A percentile compares a stretch with the other conserved stretches of the same genome.
Conservation (phyloP, 2,888 invertebrate species). For the Orthosia incerta region DNA sequence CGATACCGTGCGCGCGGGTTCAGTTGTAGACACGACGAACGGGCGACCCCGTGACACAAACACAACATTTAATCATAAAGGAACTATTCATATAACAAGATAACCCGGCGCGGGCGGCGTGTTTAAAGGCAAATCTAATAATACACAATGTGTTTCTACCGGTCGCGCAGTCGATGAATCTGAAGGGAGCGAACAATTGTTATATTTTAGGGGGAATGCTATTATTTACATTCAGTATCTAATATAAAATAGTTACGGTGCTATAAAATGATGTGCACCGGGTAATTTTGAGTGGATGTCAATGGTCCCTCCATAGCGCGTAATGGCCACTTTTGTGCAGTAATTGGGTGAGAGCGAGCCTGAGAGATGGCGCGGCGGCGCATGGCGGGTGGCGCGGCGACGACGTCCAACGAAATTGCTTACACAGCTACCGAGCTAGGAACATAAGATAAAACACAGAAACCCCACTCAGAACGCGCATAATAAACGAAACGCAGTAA, state of each 20-base stretch:
- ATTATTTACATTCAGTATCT: background rate
- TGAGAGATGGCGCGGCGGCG: constrained; percentile 13
- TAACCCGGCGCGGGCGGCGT: background rate
- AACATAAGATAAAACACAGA: background rate
- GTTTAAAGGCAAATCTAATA: constrained; percentile 4
- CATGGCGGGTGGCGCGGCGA: constrained; percentile 5
- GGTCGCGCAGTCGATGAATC: background rate
- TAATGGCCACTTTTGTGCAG: constrained; percentile 38
- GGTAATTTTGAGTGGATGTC: constrained; percentile 29
- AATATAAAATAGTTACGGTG: background rate
- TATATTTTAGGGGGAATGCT: background rate
- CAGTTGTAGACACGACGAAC: background rate
- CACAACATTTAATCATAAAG: constrained; percentile 4
- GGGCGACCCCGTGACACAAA: constrained; percentile 6
- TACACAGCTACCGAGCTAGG: background rate
- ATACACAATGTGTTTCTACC: background rate
- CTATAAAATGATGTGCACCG: constrained; percentile 5
- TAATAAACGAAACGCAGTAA: background rate
- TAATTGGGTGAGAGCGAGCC: constrained; percentile 54
- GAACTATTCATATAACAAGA: constrained; percentile 16
- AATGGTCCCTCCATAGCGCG: constrained; percentile 20
- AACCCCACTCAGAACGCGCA: background rate
- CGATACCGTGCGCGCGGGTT: constrained; percentile 2
- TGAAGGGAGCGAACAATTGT: background rate
- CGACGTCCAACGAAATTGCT: constrained; percentile 25